These are phyloP conservation scores for Cheilinus undulatus DNA, from an alignment of 2,113 vertebrate genomes.

Conservation along the genomic window DNA sequence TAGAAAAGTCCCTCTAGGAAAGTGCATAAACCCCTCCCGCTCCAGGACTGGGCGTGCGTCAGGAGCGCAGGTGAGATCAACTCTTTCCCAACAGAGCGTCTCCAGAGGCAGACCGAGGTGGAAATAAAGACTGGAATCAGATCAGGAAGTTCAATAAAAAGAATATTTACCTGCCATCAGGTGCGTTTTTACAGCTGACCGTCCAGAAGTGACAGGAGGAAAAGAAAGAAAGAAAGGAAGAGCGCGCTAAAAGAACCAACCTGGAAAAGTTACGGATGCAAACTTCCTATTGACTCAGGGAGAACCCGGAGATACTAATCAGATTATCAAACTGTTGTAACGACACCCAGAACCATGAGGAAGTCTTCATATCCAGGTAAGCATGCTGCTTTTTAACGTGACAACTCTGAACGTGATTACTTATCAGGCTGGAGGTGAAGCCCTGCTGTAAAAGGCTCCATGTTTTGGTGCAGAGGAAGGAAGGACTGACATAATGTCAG, in stretches of 20 bases:
- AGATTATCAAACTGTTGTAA: background rate
- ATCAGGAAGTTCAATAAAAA: background rate
- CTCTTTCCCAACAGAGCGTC: conserved; percentile 37
- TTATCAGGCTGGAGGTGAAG: background rate
- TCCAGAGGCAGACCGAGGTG: conserved; percentile 35
- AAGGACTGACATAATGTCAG: background rate
- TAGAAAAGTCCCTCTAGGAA: conserved; percentile 17
- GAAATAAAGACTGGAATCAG: conserved; percentile 9
- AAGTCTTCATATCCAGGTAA: conserved; percentile 73
- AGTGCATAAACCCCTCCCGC: conserved; percentile 71
- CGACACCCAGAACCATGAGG: conserved; percentile 61
- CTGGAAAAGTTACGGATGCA: conserved; percentile 44
- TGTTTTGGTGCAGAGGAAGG: background rate
- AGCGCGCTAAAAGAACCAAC: background rate
- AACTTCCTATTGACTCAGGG: conserved; percentile 17
- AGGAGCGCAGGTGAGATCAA: conserved; percentile 74
- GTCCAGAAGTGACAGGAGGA: background rate
- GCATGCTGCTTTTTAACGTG: background rate
- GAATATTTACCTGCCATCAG: conserved; percentile 16
- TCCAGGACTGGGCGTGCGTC: conserved; percentile 70
- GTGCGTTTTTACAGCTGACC: conserved; percentile 26
- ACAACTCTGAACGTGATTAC: background rate
- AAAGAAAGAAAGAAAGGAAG: background rate
- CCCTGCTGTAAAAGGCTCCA: background rate
- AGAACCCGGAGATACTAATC: conserved; percentile 18